Conservation (phyloP, 2,888 invertebrate species). For the Trichacis sp. region DNA sequence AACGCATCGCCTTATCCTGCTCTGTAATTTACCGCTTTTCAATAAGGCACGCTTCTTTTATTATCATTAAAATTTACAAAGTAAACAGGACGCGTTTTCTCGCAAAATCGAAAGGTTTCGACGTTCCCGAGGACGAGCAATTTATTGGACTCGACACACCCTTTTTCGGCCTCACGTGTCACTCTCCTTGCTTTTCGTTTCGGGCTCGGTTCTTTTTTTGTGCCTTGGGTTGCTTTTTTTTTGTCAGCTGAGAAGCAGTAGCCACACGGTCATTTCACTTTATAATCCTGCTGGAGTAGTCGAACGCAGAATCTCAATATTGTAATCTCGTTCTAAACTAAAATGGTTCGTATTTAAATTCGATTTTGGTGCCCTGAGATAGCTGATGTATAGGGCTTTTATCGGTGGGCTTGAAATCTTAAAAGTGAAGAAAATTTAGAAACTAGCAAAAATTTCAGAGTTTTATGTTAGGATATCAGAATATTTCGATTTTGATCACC, state of each 20-base stretch:
- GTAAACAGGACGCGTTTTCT: constrained; percentile 17
- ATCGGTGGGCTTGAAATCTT: too few species aligned
- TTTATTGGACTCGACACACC: constrained; percentile 3
- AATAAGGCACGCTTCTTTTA: constrained; percentile 58
- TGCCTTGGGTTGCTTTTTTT: constrained; percentile 11
- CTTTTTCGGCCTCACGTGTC: constrained; percentile 5
- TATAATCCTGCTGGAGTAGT: constrained; percentile 50
- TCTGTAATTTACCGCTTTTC: constrained; percentile 62
- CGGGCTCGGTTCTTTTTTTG: constrained; percentile 8
- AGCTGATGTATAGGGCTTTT: too few species aligned
- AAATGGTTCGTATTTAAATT: constrained; percentile 58
- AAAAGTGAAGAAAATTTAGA: too few species aligned
- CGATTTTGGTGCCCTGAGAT: constrained; percentile 7
- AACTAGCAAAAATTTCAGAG: too few species aligned
- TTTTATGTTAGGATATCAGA: too few species aligned
- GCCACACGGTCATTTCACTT: constrained; percentile 54
- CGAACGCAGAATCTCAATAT: constrained; percentile 54
- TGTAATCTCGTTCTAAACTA: constrained; percentile 53
- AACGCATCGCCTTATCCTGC: constrained; percentile 51
- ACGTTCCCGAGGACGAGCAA: neutral
- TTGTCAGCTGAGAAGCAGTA: constrained; percentile 34
- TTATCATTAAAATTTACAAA: constrained; percentile 55
- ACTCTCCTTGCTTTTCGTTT: neutral
- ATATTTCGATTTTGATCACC: too few species aligned
- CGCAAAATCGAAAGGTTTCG: neutral